Evolutionary conservation across 2,888 invertebrate species (phyloP), one percentile per base, ranked within the genome.

Genomic region (Drosophila prostipennis): DNA sequence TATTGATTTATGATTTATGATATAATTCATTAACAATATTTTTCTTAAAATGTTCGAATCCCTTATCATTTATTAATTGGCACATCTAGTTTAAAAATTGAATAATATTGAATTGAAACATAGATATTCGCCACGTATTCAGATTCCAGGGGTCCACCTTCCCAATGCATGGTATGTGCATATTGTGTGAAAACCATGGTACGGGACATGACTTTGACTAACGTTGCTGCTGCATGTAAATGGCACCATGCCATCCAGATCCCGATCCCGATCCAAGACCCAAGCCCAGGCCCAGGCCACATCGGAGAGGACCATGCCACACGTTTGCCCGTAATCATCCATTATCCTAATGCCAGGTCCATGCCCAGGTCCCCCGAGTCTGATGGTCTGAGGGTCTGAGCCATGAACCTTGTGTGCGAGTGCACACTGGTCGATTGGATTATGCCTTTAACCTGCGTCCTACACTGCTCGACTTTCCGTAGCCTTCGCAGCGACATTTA

Each of bases 291-390:
- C 40, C 40, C 61, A 14, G 34, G 53, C 67, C 53, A 32, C 43
- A 8, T 19, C 37, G 32, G 26, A 39, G 36, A 37, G 26, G 39
- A 26, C 64, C 76, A 72, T 71, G 83, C 86, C 73, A 87, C 85
- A 87, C 89, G 86, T 89, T 87, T 77, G 46, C 78, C 79, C 77
- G 77, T 89, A 82, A 84, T 87, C 90, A 90, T 89, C 83, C 80
- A 89, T 89, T 90, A 89, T 90, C 79, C 79, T 83, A 90, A 89
- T 89, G 89, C 84, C 83, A 75, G 70, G 84, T 84, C 72, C 84
- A 70, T 49, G 74, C 58, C 69, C 70, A 74, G 43, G 58, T 74
- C 74, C 71, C 81, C 46, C 63, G 77, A 60, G 87, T 71, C 51
- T 59, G 78, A 59, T 11, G 71, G 34, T 34, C 34, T 11, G 34